These are phyloP conservation scores for Sialis fuliginosa DNA, from an alignment of 2,888 invertebrate species.

Conservation along the genomic window DNA sequence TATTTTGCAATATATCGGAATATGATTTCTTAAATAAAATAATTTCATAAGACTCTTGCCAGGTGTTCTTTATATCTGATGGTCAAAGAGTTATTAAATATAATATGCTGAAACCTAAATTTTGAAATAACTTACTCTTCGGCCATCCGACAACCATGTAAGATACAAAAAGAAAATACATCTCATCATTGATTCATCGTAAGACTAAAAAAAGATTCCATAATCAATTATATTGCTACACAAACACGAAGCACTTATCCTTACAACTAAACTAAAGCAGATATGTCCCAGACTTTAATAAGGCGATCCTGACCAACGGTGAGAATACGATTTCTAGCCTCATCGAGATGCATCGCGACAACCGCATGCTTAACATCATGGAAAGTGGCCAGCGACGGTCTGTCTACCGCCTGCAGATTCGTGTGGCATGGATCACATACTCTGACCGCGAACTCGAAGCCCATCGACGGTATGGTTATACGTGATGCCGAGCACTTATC, in stretches of 20 bases:
- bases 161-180: too few species aligned
- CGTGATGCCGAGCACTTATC: conserved; percentile 78
- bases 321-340: conserved; percentile 68
- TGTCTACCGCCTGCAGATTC: conserved; percentile 64
- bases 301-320: conserved; percentile 91
- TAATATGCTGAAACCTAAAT: too few species aligned
- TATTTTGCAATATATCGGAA: too few species aligned
- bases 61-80: too few species aligned
- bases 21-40: too few species aligned
- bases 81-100: too few species aligned
- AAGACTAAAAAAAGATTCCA: too few species aligned
- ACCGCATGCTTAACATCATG: conserved; percentile 91
- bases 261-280: conserved; percentile 28
- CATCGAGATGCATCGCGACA: conserved; percentile 75
- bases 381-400: conserved; percentile 83
- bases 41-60: too few species aligned
- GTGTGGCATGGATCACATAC: conserved; percentile 86
- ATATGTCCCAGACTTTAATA: conserved; percentile 84
- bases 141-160: too few species aligned
- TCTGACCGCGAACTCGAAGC: conserved; percentile 94
- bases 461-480: conserved; percentile 86
- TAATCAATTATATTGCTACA: neutral
- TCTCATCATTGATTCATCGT: too few species aligned
- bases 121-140: too few species aligned
- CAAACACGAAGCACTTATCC: neutral